These are phyloP conservation scores for Erpobdella octoculata DNA, from an alignment of 2,888 invertebrate species.

Conservation along the genomic window DNA sequence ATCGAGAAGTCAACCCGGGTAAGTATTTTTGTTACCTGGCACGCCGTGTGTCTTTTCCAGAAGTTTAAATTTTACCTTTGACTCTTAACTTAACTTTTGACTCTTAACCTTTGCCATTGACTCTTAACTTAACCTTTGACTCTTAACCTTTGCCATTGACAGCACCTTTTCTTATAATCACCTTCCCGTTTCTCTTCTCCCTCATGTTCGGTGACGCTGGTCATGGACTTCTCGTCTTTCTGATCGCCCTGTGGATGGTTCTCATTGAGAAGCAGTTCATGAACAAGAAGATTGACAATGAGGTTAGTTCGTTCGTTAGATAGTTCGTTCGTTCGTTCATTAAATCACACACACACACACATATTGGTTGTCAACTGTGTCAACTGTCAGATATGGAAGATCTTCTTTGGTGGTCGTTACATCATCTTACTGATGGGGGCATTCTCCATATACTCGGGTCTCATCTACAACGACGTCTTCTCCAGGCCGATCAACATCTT, in stretches of 20 bases:
- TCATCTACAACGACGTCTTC: constrained; percentile 95
- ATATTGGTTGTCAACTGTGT: neutral
- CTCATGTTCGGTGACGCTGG: constrained; percentile 99
- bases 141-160: constrained; percentile 38
- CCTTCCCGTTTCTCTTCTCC: constrained; percentile 93
- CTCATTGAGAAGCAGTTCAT: constrained; percentile 81
- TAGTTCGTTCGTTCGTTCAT: neutral
- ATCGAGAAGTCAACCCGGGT: constrained; percentile 91
- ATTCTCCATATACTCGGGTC: constrained; percentile 95
- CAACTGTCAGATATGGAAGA: constrained; percentile 76
- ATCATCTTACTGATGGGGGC: constrained; percentile 92
- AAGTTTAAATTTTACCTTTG: neutral
- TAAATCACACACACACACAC: neutral
- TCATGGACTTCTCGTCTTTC: constrained; percentile 82
- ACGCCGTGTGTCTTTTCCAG: neutral
- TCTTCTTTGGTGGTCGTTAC: constrained; percentile 95
- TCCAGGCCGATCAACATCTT: constrained; percentile 92
- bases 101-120: neutral
- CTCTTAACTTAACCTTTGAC: neutral
- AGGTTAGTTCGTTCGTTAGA: constrained; percentile 57
- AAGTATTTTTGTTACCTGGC: constrained; percentile 50
- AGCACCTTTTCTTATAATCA: constrained; percentile 91
- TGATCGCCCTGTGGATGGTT: constrained; percentile 89
- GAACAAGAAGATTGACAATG: constrained; percentile 79
- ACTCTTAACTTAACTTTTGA: too few species aligned